These are phyloP conservation scores for Teinopalpus imperialis DNA, from an alignment of 2,888 invertebrate genomes.

Conservation along the genomic window DNA sequence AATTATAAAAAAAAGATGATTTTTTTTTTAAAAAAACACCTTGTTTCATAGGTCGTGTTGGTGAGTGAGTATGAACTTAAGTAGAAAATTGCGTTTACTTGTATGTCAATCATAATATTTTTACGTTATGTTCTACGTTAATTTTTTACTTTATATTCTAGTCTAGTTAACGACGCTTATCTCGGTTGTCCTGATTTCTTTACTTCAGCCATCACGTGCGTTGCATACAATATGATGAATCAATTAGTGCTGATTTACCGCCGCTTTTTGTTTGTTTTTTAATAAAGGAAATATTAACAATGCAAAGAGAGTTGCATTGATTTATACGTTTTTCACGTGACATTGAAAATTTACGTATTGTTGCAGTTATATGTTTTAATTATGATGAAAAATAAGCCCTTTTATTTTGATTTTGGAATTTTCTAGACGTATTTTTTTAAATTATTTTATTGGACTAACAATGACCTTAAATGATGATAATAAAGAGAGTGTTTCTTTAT, in stretches of 20 bases:
- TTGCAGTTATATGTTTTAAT: no score
- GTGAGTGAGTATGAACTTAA: not conserved
- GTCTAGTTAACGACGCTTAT: conserved; percentile 25
- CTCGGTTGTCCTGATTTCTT: conserved; percentile 23
- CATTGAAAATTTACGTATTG: no score
- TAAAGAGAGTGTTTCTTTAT: no score
- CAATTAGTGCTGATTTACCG: conserved; percentile 10
- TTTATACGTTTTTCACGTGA: not conserved
- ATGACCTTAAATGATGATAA: no score
- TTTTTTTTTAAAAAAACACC: no score
- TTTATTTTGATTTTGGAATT: no score
- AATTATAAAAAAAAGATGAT: no score
- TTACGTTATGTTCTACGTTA: conserved; percentile 34
- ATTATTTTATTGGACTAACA: no score
- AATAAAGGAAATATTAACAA: not conserved
- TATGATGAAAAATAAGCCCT: no score
- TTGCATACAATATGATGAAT: conserved; percentile 12
- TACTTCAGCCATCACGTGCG: conserved; percentile 17
- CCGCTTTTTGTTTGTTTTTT: conserved; percentile 9
- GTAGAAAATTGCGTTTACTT: conserved; percentile 4
- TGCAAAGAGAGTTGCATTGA: no score
- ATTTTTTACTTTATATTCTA: conserved; percentile 34
- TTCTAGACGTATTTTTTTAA: no score
- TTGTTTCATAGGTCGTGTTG: no score
- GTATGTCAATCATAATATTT: conserved; percentile 29